These are phyloP conservation scores for Gallinago jamesoni DNA, from an alignment of 2,113 vertebrate species.

Conservation along the genomic window DNA sequence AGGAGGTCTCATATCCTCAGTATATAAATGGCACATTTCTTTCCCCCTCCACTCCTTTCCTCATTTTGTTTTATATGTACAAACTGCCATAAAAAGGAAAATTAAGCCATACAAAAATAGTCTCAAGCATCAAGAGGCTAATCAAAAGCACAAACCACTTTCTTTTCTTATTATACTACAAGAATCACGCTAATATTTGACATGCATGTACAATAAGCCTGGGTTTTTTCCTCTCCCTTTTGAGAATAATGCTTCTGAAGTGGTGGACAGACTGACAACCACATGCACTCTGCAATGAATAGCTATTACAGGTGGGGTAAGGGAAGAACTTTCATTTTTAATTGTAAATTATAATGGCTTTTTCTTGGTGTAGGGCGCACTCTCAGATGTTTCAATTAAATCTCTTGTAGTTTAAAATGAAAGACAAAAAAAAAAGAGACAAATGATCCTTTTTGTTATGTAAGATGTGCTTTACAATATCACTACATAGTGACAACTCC, in stretches of 20 bases:
- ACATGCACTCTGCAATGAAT: neutral
- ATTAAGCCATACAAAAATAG: slow-evolving; percentile 71
- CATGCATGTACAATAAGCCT: slow-evolving; percentile 26
- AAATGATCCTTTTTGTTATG: slow-evolving; percentile 70
- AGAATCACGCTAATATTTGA: slow-evolving; percentile 51
- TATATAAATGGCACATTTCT: slow-evolving; percentile 72
- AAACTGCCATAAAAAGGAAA: slow-evolving; percentile 76
- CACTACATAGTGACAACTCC: slow-evolving; percentile 70
- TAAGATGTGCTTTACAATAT: slow-evolving; percentile 68
- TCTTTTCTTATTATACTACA: slow-evolving; percentile 63
- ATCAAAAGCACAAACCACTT: slow-evolving; percentile 71
- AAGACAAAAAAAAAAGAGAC: slow-evolving; percentile 62
- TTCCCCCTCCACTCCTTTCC: slow-evolving; percentile 30
- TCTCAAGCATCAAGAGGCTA: slow-evolving; percentile 73
- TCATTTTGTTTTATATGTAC: slow-evolving; percentile 64
- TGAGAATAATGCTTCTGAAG: neutral
- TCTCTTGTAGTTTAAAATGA: slow-evolving; percentile 42
- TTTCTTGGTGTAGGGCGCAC: neutral
- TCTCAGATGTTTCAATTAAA: neutral
- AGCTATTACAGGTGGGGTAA: neutral
- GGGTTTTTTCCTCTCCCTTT: neutral
- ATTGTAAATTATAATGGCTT: neutral
- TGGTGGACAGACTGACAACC: neutral
- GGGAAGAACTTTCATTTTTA: slow-evolving; percentile 12
- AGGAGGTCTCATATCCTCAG: slow-evolving; percentile 70